Conservation (phyloP, 2,797 vertebrate genomes). For the Pteronotus mesoamericanus region DNA sequence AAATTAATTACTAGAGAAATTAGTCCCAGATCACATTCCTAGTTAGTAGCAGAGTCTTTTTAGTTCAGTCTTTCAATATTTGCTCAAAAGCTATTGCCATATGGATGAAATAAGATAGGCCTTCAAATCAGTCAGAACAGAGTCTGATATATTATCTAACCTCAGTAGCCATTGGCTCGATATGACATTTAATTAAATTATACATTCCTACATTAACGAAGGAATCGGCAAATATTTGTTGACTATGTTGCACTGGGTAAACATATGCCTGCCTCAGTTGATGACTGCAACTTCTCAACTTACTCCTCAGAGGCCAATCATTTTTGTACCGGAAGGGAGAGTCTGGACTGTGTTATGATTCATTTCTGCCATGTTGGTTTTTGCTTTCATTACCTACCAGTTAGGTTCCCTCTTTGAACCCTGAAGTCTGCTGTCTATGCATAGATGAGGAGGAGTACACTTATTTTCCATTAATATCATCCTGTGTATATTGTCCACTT, state of each 20-base stretch:
- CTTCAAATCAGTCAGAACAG: not conserved
- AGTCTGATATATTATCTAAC: not conserved
- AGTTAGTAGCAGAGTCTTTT: slow-evolving; percentile 12
- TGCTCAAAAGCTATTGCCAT: slow-evolving; percentile 39
- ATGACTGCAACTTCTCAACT: not conserved
- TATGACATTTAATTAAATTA: not conserved
- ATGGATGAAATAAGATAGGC: not conserved
- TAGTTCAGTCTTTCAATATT: slow-evolving; percentile 21
- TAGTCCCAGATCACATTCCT: slow-evolving; percentile 38
- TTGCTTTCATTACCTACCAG: not conserved
- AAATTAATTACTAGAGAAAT: slow-evolving; percentile 50
- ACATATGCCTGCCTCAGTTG: not conserved
- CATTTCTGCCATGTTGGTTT: not conserved
- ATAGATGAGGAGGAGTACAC: not conserved
- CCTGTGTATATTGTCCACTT: not conserved
- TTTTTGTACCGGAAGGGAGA: not conserved
- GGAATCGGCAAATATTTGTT: slow-evolving; percentile 4
- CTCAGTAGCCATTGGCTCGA: not conserved
- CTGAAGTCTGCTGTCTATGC: not conserved
- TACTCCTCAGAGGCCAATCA: not conserved
- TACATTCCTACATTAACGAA: not conserved
- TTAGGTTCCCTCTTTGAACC: not conserved
- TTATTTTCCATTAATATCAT: not conserved
- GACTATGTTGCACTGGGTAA: not conserved
- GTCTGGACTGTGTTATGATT: not conserved